Evolutionary conservation across 2,888 invertebrate genomes (phyloP), one percentile per base, ranked within the genome.

Genomic region (Petrolisthes manimaculis): DNA sequence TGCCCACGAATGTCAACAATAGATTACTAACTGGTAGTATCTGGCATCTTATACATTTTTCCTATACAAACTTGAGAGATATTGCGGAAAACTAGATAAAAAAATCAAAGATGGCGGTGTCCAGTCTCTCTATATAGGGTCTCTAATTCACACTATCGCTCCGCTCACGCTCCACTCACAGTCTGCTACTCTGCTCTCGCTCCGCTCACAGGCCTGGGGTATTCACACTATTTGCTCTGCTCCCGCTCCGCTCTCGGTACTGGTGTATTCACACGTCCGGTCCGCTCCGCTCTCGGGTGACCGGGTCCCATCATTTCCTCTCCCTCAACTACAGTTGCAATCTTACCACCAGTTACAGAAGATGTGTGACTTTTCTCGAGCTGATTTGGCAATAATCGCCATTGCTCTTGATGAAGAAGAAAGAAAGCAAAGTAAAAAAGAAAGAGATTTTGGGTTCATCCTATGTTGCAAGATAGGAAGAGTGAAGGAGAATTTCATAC

Each of bases 321-420:
- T 75, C 75, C 75, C 77, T 77, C 77, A 53, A 77, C 74, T 21
- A 21, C 77, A 77, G 51, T 77, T 3, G 77, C 5, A 37, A 51
- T 77, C 51, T 12, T 12, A 77, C 77, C 77, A 77, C 9, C 77
- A n/a, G n/a, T 9, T n/a, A 75, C 37, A 1, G 24, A 77, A 51
- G 77, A 77, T 77, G 77, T 77, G 51, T 84, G 75, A 77, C 21
- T 84, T 84, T 56, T 77, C 77, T 77, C 12, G 9, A 24, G 55
- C 84, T 37, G 55, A 84, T 8, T 84, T 84, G 77, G 84, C 84
- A 77, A 84, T 54, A 37, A 56, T 84, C 55, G 77, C 84, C 51
- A 77, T 83, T 83, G 74, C 83, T 53, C 74, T 83, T 69, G 69
- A 71, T 54, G 55, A 80, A 80, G 21, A 81, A 81, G 81, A 55